Percentiles rank a stretch among this genome's conserved stretches.
phyloP scores from a whole-genome alignment of 2,113 vertebrate genomes.

The Megaptera novaeangliae region DNA sequence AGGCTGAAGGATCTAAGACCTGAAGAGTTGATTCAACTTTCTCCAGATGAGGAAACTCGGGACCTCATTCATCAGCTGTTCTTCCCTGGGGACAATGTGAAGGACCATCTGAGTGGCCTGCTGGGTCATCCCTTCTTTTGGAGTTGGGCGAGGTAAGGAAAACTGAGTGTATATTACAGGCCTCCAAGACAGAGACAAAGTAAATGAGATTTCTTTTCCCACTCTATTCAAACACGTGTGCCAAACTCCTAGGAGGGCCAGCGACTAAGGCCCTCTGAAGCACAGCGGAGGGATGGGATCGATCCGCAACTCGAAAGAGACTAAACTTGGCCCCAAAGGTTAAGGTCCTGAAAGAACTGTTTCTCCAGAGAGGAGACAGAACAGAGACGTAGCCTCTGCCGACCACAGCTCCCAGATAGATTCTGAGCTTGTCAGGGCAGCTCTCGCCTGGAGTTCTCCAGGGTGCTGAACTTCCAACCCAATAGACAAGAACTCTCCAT shows the following conservation, averaged over 20 bases:
- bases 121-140: conserved; percentile 82
- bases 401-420: background rate
- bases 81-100: background rate
- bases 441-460: background rate
- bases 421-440: background rate
- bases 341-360: background rate
- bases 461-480: background rate
- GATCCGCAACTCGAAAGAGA: background rate
- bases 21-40: background rate
- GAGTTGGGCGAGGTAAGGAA: conserved; percentile 73
- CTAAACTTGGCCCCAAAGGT: background rate
- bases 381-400: background rate
- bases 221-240: background rate
- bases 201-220: background rate
- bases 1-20: background rate
- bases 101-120: conserved; percentile 38
- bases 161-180: background rate
- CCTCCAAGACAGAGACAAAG: background rate
- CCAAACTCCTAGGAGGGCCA: background rate
- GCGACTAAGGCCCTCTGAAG: background rate
- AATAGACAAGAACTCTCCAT: background rate
- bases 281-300: background rate
- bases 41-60: conserved; percentile 56
- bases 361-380: background rate
- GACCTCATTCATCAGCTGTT: conserved; percentile 63